Base-by-base conservation (phyloP, 2,113 vertebrate genomes). In the Halichoerus grypus region DNA sequence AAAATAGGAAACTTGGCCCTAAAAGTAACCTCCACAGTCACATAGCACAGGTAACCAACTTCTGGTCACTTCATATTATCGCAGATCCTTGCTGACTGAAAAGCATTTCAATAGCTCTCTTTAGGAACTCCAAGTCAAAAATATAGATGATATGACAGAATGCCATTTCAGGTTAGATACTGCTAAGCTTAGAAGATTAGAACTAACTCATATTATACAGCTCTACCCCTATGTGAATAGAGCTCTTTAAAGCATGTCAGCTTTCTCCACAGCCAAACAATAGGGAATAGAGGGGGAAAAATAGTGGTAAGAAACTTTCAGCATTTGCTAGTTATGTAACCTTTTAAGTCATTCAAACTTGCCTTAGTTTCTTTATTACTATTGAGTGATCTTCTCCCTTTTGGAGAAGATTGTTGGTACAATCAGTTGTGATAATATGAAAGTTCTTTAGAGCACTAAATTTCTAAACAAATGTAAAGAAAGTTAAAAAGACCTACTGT, bases 381-480 rank as follows among this genome's bases (percentile, higher is more conserved):
- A 46, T 46, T 46, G 46, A 46, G 46, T 46, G 9, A 46, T 46
- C 46, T 46, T 46, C 46, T 46, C 46, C 46, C 46, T 46, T 46
- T 46, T 86, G 46, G 51, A 94, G 59, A 76, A 95, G 31, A 97
- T 0, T 51, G 12, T 14, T 77, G 57, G 36, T 11, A 89, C 49
- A 36, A 77, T 89, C 36, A 89, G 14, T 28, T 51, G 55, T 88
- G 53, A 90, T 87, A 87, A 80, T 69, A 46, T 72, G 79, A 95
- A 97, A 92, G 21, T 80, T 7, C 1, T 69, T 63, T 53, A 55
- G 36, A 96, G 81, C 19, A 93, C 2, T 31, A 67, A 19, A 92
- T 90, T 83, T 97, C 80, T 96, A 83, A 94, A 90, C 24, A 88
- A n/a, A 79, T 13, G 12, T 49, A 61, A 96, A 84, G 4, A 85